Percentiles rank a stretch among this genome's conserved stretches.
phyloP scores from a whole-genome alignment of 2,888 invertebrate genomes.

The Hydriomena furcata region DNA sequence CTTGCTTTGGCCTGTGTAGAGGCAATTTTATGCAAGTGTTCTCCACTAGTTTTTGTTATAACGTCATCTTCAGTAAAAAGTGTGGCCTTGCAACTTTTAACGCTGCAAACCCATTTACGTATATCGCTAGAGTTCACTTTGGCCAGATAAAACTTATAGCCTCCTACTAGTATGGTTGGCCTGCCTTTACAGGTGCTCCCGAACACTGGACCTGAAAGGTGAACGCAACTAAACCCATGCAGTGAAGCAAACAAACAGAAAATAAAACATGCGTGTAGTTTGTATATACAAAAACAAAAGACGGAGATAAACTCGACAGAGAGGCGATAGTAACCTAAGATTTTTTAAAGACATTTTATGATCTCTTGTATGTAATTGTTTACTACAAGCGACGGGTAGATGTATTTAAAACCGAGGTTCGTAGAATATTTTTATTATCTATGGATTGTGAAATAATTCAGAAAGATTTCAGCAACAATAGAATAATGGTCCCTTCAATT shows the following conservation, averaged over 20 bases:
- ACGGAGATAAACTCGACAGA: too few relatives aligned
- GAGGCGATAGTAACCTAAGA: too few relatives aligned
- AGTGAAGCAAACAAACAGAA: constrained; percentile 1
- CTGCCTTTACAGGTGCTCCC: constrained; percentile 41
- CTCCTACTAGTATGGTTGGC: constrained; percentile 48
- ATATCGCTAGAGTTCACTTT: background rate
- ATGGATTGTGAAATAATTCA: too few relatives aligned
- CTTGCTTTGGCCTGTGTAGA: background rate
- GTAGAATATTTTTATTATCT: too few relatives aligned
- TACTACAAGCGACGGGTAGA: too few relatives aligned
- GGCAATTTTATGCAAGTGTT: constrained; percentile 46
- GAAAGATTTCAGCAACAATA: too few relatives aligned
- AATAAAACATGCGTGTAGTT: too few relatives aligned
- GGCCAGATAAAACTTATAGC: constrained; percentile 41
- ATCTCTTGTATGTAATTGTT: too few relatives aligned
- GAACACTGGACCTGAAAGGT: constrained; percentile 46
- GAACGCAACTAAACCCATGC: constrained; percentile 24
- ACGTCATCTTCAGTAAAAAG: constrained; percentile 48
- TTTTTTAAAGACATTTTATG: too few relatives aligned
- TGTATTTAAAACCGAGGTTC: too few relatives aligned
- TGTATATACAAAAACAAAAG: too few relatives aligned
- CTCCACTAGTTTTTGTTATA: constrained; percentile 46
- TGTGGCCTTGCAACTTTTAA: constrained; percentile 44
- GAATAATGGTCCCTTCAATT: too few relatives aligned
- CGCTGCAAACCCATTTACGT: constrained; percentile 46